Evolutionary conservation across 2,888 invertebrate species (phyloP), one percentile per base, ranked within the genome.

Genomic region (Drosophila sordidula): DNA sequence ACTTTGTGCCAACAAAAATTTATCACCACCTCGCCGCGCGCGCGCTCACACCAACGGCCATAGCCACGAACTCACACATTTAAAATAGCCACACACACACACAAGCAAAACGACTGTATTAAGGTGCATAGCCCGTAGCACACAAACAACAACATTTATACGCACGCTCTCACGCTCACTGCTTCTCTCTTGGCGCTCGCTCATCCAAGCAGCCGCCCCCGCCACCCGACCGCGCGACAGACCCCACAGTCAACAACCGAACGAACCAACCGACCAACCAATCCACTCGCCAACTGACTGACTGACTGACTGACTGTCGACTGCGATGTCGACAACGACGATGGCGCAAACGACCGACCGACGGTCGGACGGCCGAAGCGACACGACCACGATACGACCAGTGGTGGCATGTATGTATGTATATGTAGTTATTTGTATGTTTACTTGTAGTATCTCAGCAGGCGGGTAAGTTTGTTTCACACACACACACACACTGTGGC

Each of bases 1-100:
- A 83, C 83, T 83, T 86, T 86, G 80, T 86, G 86, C 86, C 80
- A 83, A 83, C 86, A 85, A 80, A 85, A 86, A 70, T 78, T 74
- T 83, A 83, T 83, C 78, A 83, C 75, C 83, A 78, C 78, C 86
- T 66, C 36, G 41, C 64, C 47, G 36, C 62, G 38, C 36, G 38
- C 36, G 67, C 64, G 52, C 55, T 34, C 42, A 38, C 34, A 52
- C 45, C 51, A 11, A 64, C 51, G 58, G 55, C 45, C 70, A 70
- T 62, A 72, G 63, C 61, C 74, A 74, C 71, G 71, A 69, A 71
- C 70, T 44, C 63, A 50, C 62, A 69, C 66, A 46, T n/a, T 41
- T 59, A 52, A 58, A 46, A 32, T 39, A 55, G 26, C 9, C 57
- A 55, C 58, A 55, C 11, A 32, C 25, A 39, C 47, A 51, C 12